phyloP scores from a whole-genome alignment of 2,888 invertebrate genomes.

The Chloroclysta siterata region DNA sequence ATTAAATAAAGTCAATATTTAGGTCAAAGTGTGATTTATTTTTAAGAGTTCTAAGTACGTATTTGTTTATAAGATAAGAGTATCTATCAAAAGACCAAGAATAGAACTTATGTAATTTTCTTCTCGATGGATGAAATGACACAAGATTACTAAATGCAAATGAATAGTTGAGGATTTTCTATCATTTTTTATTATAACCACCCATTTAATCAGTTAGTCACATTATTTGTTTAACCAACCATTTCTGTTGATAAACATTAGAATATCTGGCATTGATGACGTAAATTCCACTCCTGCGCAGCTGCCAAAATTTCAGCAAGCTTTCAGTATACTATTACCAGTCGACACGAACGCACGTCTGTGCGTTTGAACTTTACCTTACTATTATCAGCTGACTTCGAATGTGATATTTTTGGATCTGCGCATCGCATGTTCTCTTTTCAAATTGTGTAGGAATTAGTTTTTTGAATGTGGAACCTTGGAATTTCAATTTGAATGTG shows the following conservation, averaged over 20 bases:
- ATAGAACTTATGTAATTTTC: too few species aligned
- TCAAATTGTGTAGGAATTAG: constrained; percentile 11
- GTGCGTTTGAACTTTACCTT: constrained; percentile 15
- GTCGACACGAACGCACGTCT: constrained; percentile 42
- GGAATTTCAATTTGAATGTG: background rate
- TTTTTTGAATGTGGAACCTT: constrained; percentile 5
- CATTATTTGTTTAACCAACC: background rate
- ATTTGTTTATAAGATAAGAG: too few species aligned
- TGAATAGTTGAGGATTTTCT: too few species aligned
- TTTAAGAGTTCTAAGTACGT: too few species aligned
- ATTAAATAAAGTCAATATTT: too few species aligned
- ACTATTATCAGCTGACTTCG: constrained; percentile 24
- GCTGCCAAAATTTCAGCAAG: constrained; percentile 46
- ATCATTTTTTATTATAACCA: background rate
- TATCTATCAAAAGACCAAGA: too few species aligned
- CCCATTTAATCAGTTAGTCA: background rate
- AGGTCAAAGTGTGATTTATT: too few species aligned
- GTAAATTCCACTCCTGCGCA: constrained; percentile 54
- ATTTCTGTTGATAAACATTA: background rate
- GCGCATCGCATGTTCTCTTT: constrained; percentile 12
- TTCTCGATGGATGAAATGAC: too few species aligned
- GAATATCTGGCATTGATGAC: constrained; percentile 32
- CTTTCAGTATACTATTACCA: constrained; percentile 54
- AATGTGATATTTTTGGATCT: constrained; percentile 27
- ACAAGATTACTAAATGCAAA: too few species aligned